Evolutionary conservation across 2,113 vertebrate genomes (phyloP).

Genomic region (Ariopsis seemanni): DNA sequence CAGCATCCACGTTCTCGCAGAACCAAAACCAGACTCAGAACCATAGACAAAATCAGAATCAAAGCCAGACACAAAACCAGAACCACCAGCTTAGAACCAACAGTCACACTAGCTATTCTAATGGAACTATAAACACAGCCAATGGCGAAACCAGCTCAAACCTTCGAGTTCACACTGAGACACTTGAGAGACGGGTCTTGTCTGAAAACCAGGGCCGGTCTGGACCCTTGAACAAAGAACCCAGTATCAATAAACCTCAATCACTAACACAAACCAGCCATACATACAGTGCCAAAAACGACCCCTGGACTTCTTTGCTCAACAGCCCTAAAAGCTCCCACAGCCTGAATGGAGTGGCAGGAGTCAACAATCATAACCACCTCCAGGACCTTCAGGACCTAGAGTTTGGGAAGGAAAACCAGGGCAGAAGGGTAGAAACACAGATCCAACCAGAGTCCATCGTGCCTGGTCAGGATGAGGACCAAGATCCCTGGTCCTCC

Average conservation of each 20-base stretch:
- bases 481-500: slow-evolving; percentile 73
- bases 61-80: slow-evolving; percentile 16
- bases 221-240: slow-evolving; percentile 73
- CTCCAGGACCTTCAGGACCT: slow-evolving; percentile 41
- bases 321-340: slow-evolving; percentile 36
- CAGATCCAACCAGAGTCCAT: slow-evolving; percentile 67
- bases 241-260: slow-evolving; percentile 67
- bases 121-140: slow-evolving; percentile 63
- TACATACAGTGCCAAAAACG: slow-evolving; percentile 76
- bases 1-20: slow-evolving; percentile 62
- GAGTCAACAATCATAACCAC: slow-evolving; percentile 47
- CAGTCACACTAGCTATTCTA: slow-evolving; percentile 59
- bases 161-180: slow-evolving; percentile 77
- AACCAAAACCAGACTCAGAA: slow-evolving; percentile 59
- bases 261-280: slow-evolving; percentile 56
- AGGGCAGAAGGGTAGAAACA: slow-evolving; percentile 66
- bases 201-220: slow-evolving; percentile 60
- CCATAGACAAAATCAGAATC: slow-evolving; percentile 70
- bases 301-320: slow-evolving; percentile 43
- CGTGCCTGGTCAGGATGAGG: slow-evolving; percentile 75
- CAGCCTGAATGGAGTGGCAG: slow-evolving; percentile 36
- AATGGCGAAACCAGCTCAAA: slow-evolving; percentile 61
- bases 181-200: slow-evolving; percentile 55
- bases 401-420: slow-evolving; percentile 62
- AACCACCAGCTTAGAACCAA: slow-evolving; percentile 51